Conservation (phyloP, 1,140 invertebrate species). For the Psilanteris sp. region DNA sequence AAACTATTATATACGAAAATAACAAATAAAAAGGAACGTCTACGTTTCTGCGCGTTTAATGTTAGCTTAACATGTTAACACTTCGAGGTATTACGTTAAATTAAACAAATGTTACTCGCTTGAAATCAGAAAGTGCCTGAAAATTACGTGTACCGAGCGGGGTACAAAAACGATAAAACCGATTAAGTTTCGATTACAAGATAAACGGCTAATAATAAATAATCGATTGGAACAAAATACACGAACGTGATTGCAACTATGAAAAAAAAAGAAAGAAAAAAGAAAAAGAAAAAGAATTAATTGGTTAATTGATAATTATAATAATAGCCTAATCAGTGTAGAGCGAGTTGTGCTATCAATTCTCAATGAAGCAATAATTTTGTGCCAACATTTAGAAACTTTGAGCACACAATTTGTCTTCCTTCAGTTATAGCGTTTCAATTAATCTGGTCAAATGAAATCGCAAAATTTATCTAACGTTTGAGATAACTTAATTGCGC, state of each 20-base stretch:
- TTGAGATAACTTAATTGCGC: no score
- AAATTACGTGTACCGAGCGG: neutral
- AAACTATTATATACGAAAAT: neutral
- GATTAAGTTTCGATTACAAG: neutral
- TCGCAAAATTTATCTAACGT: no score
- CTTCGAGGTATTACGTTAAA: conserved; percentile 2
- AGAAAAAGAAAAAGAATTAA: neutral
- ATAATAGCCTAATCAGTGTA: no score
- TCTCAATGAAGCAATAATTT: no score
- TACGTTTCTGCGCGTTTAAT: neutral
- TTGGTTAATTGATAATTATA: neutral
- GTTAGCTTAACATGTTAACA: conserved; percentile 8
- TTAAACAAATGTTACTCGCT: conserved; percentile 12
- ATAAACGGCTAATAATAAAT: conserved; percentile 2
- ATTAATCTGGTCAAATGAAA: no score
- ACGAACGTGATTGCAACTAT: neutral
- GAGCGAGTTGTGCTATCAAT: no score
- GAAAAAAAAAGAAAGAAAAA: no score
- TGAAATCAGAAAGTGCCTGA: conserved; percentile 1
- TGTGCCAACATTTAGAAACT: no score
- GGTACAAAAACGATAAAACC: neutral
- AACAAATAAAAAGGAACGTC: conserved; percentile 26
- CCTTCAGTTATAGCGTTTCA: no score
- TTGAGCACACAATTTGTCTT: no score
- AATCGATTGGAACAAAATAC: neutral